A percentile compares a stretch with the other conserved stretches of the same genome.
phyloP scores from a whole-genome alignment of 2,888 invertebrate genomes.

The Hydraecia micacea region DNA sequence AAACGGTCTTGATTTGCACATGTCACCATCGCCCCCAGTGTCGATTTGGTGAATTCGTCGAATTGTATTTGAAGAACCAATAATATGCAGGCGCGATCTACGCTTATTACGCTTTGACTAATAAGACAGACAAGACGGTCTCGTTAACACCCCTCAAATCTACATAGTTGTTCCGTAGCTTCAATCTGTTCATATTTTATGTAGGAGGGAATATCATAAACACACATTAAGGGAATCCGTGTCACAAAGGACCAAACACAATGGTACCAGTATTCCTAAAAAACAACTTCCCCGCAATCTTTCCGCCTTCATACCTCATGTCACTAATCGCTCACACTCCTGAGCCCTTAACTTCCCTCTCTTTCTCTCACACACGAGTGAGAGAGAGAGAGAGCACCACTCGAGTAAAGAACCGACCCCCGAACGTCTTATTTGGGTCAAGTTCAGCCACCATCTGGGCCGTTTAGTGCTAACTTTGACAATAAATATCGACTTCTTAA shows the following conservation, averaged over 20 bases:
- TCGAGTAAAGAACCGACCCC: conserved; percentile 55
- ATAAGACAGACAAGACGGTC: not conserved
- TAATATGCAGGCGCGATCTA: not conserved
- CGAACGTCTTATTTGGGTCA: conserved; percentile 75
- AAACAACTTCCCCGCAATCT: conserved; percentile 46
- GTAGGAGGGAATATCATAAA: not conserved
- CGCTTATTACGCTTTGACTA: not conserved
- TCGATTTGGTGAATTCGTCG: not conserved
- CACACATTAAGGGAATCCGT: not conserved
- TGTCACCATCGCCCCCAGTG: not conserved
- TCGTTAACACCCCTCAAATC: not conserved
- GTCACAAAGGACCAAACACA: conserved; percentile 35
- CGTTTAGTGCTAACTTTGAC: conserved; percentile 75
- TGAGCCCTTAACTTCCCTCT: conserved; percentile 41
- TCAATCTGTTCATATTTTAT: not conserved
- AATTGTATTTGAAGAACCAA: not conserved
- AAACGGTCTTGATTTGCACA: not conserved
- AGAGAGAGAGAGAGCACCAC: conserved; percentile 49
- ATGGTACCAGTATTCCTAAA: conserved; percentile 33
- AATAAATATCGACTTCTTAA: conserved; percentile 71
- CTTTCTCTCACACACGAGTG: conserved; percentile 23
- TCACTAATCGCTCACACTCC: conserved; percentile 65
- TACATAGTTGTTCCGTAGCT: not conserved
- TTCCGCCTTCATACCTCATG: conserved; percentile 31
- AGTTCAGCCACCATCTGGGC: conserved; percentile 78